These are phyloP conservation scores for Brachypalpus laphriformis DNA, from an alignment of 2,888 invertebrate species.

Conservation along the genomic window DNA sequence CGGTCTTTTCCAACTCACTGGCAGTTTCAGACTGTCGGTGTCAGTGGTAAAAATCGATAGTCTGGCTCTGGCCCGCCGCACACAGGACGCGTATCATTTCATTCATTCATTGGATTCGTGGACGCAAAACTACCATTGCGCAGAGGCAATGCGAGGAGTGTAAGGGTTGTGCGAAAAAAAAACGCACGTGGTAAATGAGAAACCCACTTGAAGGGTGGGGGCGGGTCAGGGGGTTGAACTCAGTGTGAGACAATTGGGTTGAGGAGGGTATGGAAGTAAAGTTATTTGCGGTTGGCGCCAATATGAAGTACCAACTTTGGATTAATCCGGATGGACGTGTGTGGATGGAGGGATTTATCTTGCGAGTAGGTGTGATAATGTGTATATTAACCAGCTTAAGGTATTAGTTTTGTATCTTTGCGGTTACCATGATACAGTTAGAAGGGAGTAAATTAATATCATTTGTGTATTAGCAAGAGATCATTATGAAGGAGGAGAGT, in stretches of 20 bases:
- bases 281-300: constrained; percentile 59
- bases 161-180: constrained; percentile 12
- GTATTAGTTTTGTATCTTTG: constrained; percentile 2
- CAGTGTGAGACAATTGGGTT: not conserved
- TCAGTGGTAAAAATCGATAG: constrained; percentile 63
- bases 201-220: not conserved
- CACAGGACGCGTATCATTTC: constrained; percentile 42
- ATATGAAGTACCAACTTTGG: constrained; percentile 10
- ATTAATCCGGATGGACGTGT: not conserved
- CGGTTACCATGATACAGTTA: constrained; percentile 37
- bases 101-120: constrained; percentile 47
- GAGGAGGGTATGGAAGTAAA: not conserved
- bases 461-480: not conserved
- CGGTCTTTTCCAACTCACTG: constrained; percentile 16
- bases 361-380: not conserved
- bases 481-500: constrained; percentile 11
- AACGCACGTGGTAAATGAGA: constrained; percentile 34
- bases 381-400: not conserved
- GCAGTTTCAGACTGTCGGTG: constrained; percentile 43
- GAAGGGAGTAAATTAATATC: constrained; percentile 13
- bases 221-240: no score
- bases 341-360: not conserved
- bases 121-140: constrained; percentile 35
- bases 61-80: constrained; percentile 21
- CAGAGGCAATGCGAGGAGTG: constrained; percentile 36